Evolutionary conservation across 2,888 invertebrate genomes (phyloP), one percentile per base, ranked within the genome.

Genomic region (Clitarchus hookeri): DNA sequence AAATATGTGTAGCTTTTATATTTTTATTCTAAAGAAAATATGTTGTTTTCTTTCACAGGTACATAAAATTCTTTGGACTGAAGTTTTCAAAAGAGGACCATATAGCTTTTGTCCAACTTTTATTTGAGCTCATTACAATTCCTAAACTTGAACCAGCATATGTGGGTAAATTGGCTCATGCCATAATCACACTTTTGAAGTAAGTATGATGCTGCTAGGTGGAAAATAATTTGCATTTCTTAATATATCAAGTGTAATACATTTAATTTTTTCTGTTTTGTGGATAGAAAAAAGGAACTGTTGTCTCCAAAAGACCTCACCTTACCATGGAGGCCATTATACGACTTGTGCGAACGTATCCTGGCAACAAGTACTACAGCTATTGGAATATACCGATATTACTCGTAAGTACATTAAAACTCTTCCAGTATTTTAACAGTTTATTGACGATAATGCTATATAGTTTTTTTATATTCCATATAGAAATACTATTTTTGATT

Each of bases 61-160:
- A 97, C 90, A 94, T 98, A 85, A 94, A 95, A 89, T 92, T 97
- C 87, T 97, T 97, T 92, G 97, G 97, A 11, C 91, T 96, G 88
- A 97, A 97, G 91, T 98, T 98, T 91, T 95, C 96, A 0, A 98
- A 98, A 91, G 96, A 96, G 89, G 98, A 98, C 91, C 98, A 98
- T 91, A 93, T 98, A 84, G 92, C 93, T 26, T 93, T 98, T 84
- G 94, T 98, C 83, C 95, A 97, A 90, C 91, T 98, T 86, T 93
- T 96, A 87, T 96, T 95, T 91, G 96, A 98, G 90, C 91, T 97
- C 87, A 91, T 97, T 65, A 94, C 94, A 23, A 95, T 96, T 89
- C 96, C 96, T 80, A 94, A 96, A 89, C 92, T 97, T 87, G 97
- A 97, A 91, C 95, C 96, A 87, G 93, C 94, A 88, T 93, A 96